Base-by-base conservation (phyloP, 2,888 invertebrate species). In the Stenodema calcarata region DNA sequence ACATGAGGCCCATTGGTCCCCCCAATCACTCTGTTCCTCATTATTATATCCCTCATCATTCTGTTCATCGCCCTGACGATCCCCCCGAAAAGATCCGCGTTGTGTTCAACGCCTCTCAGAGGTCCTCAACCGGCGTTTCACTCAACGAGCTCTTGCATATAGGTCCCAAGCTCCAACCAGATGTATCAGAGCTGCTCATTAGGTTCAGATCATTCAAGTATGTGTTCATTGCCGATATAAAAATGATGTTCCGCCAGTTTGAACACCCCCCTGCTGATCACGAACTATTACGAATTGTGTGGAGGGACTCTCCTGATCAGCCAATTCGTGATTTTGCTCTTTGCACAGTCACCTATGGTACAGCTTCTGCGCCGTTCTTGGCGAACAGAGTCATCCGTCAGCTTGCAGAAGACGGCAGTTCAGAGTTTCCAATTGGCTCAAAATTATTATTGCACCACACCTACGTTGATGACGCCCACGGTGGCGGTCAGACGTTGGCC, bases 391-490 rank as follows among this genome's bases (percentile, higher is more conserved):
- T 87, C n/a, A 42, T 89, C 2, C 78, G 88, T 30, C 89, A 89
- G 62, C 76, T 90, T 14, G 88, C 87, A 0, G 23, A 62, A 0
- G 87, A 88, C 42, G 89, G 89, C 28, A 44, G 85, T 47, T 23
- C 41, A 1, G 70, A 62, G 0, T 89, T 87, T 80, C 89, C 89
- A 6, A 11, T 87, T 3, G 89, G 89, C 14, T 75, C 89, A 0
- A 11, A 85, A 23, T 86, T 86, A 12, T 23, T 89, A 9, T 14
- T 28, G 1, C 14, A 80, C 0, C 87, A 89, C 14, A 89, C 89
- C 2, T 90, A 90, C 30, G 89, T 90, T 0, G 89, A 90, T 84
- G 90, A 90, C 86, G 70, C 88, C 0, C 62, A 89, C 9, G 75
- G 69, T 35, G 82, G 82, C 7, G 35, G 42, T 62, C 14, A 41